These are phyloP conservation scores for Drosophila carrolli DNA, from an alignment of 1,140 invertebrate genomes.

Conservation along the genomic window DNA sequence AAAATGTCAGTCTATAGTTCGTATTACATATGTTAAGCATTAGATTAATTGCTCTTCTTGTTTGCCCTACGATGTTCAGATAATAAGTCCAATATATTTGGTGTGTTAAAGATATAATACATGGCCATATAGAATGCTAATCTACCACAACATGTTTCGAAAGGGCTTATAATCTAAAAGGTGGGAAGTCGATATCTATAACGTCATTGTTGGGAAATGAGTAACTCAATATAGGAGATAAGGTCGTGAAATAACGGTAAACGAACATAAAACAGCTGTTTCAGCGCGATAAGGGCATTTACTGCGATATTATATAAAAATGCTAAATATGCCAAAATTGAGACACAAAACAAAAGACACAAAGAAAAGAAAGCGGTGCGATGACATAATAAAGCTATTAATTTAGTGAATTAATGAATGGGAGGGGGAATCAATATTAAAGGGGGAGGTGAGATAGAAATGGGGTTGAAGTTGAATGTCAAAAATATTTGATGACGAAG, in stretches of 20 bases:
- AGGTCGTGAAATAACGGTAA: conserved; percentile 21
- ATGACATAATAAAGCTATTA: conserved; percentile 72
- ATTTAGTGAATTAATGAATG: conserved; percentile 49
- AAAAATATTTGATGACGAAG: conserved; percentile 39
- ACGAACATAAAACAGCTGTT: conserved; percentile 54
- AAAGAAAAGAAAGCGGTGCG: conserved; percentile 65
- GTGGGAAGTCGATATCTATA: conserved; percentile 21
- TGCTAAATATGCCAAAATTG: conserved; percentile 43
- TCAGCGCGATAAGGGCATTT: conserved; percentile 23
- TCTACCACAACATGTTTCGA: not conserved
- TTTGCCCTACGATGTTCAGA: no score
- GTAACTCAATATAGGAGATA: conserved; percentile 31
- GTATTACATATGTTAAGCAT: not conserved
- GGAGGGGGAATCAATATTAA: conserved; percentile 4
- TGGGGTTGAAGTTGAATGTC: conserved; percentile 48
- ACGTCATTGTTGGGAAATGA: conserved; percentile 34
- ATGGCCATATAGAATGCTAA: not conserved
- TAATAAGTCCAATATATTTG: no score
- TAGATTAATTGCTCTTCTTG: not conserved
- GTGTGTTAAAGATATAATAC: not conserved
- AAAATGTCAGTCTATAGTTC: no score
- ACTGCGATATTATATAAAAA: conserved; percentile 60
- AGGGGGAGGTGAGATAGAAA: not conserved
- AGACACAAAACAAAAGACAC: conserved; percentile 23
- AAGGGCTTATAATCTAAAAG: not conserved